Evolutionary conservation across 2,797 vertebrate genomes (phyloP).

Genomic region (Octomys mimax): DNA sequence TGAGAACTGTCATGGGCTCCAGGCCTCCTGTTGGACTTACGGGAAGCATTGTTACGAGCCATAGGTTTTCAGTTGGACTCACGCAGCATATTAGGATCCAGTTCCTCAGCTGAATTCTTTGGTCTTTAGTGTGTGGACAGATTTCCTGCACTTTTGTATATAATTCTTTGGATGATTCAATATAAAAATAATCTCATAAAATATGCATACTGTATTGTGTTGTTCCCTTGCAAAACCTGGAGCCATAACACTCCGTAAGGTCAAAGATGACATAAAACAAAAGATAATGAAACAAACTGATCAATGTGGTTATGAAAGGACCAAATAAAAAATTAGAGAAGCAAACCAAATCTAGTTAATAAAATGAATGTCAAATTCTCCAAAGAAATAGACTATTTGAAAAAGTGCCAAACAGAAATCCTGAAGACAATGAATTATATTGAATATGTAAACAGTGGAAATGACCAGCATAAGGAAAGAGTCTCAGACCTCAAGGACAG

Average conservation of each 20-base stretch:
- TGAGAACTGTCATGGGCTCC: too few species aligned
- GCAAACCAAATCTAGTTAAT: not conserved
- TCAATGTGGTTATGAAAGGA: not conserved
- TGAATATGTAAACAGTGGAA: not conserved
- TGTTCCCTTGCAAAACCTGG: too few species aligned
- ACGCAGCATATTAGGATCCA: too few species aligned
- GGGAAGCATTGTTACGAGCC: too few species aligned
- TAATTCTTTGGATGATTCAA: too few species aligned
- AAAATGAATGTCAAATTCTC: not conserved
- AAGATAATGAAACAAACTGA: not conserved
- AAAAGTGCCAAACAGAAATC: not conserved
- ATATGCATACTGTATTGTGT: too few species aligned
- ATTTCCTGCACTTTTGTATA: too few species aligned
- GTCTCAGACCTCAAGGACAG: not conserved
- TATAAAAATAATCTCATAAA: too few species aligned
- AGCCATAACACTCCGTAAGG: not conserved
- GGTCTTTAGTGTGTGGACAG: too few species aligned
- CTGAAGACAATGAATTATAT: not conserved
- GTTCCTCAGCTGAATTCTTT: too few species aligned
- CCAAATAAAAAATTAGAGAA: not conserved
- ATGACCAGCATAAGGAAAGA: not conserved
- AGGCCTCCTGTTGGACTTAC: too few species aligned
- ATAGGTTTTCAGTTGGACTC: too few species aligned
- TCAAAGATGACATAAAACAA: not conserved
- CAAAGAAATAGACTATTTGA: not conserved